Evolutionary conservation across 2,113 vertebrate genomes (phyloP), one percentile per base, ranked within the genome.

Genomic region (Mesembrinibis cayennensis): DNA sequence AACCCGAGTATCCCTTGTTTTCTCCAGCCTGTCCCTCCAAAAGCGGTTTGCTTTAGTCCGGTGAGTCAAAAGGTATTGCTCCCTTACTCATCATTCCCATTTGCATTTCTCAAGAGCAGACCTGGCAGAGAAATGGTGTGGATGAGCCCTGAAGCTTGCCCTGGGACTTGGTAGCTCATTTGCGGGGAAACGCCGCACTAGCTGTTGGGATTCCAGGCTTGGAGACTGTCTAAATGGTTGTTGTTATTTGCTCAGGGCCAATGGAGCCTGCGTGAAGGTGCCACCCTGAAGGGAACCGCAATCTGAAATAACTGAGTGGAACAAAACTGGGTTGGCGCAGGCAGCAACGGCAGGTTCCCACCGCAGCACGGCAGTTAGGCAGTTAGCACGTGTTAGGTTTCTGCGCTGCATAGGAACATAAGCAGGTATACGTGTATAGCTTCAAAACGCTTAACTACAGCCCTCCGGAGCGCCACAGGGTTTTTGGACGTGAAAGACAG

Each of bases 51-150:
- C n/a, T 92, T 77, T 80, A 82, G 49, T 87, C 53, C 15, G 4
- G 15, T 79, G 40, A 89, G 62, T 87, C 87, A 84, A 95, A 91
- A 93, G 65, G 73, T 76, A 32, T 65, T 61, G 6, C 20, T 89
- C 23, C 61, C 42, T 88, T 95, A 89, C 45, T 94, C 80, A 52
- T 44, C 14, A 3, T 61, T 86, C 34, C 82, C 66, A 38, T 62
- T 70, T 82, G 55, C 27, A 10, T 40, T 79, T 65, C 61, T 87
- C 16, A 44, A 18, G 61, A 63, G 34, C 19, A 71, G 40, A 78
- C 23, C 44, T 87, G 61, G 34, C 72, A 89, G 47, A 83, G 36
- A 38, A 82, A n/a, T 17, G 9, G 18, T 26, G 36, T 49, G 70
- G 69, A 44, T 40, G 49, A 79, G 55, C 70, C 52, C 73, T 52